These are phyloP conservation scores for Eudemis profundana DNA, from an alignment of 2,888 invertebrate genomes.

Conservation along the genomic window DNA sequence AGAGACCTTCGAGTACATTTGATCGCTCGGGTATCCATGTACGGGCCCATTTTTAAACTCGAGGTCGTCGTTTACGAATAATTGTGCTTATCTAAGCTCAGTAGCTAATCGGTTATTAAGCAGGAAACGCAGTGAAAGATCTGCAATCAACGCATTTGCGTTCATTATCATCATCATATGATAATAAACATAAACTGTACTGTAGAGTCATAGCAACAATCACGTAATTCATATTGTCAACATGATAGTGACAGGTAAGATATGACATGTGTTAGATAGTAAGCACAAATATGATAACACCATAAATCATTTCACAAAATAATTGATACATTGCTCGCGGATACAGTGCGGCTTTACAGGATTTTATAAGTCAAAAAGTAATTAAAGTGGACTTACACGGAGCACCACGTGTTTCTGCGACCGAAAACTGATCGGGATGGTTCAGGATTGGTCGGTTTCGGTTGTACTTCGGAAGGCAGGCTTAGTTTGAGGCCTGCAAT, in stretches of 20 bases:
- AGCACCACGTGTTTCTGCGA: constrained; percentile 84
- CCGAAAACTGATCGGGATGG: constrained; percentile 66
- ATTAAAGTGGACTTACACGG: constrained; percentile 66
- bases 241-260: constrained; percentile 61
- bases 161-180: constrained; percentile 7
- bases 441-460: constrained; percentile 64
- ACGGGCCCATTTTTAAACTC: constrained; percentile 11
- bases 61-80: constrained; percentile 17
- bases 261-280: constrained; percentile 58
- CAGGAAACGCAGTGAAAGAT: constrained; percentile 16
- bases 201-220: constrained; percentile 56
- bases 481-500: constrained; percentile 77
- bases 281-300: constrained; percentile 53
- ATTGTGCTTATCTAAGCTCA: constrained; percentile 3
- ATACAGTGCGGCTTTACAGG: neutral
- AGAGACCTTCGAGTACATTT: constrained; percentile 45
- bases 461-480: constrained; percentile 66
- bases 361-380: constrained; percentile 4
- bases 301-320: constrained; percentile 42
- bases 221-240: constrained; percentile 54
- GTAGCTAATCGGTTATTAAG: constrained; percentile 16
- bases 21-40: constrained; percentile 15
- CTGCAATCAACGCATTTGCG: constrained; percentile 3
- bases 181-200: constrained; percentile 46
- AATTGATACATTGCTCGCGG: constrained; percentile 2